phyloP scores from a whole-genome alignment of 2,888 invertebrate species.

The Chalcis sispes region DNA sequence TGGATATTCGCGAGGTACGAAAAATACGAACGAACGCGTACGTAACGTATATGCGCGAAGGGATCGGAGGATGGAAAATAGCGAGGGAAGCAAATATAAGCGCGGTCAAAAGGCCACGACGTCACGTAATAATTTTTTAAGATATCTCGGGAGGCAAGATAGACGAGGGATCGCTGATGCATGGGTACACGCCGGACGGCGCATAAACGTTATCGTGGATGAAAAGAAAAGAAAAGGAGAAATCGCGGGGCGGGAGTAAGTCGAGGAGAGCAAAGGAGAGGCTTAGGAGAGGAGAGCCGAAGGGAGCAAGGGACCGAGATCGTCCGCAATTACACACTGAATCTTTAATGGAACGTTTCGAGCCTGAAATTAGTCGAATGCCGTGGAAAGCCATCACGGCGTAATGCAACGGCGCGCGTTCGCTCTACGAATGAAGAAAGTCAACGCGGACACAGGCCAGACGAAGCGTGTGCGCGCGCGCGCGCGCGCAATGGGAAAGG shows the following conservation, averaged over 20 bases:
- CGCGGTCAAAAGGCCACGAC: too few species aligned
- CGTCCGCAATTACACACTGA: slow-evolving; percentile 76
- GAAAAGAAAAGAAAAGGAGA: slow-evolving; percentile 29
- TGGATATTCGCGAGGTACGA: too few species aligned
- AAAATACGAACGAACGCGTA: too few species aligned
- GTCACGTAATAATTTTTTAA: too few species aligned
- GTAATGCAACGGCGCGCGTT: slow-evolving; percentile 67
- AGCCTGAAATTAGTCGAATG: slow-evolving; percentile 74
- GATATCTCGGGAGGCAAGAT: too few species aligned
- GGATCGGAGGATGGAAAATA: too few species aligned
- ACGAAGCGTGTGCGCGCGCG: slow-evolving; percentile 48
- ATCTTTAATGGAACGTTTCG: slow-evolving; percentile 75
- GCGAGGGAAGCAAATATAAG: too few species aligned
- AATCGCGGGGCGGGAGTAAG: slow-evolving; percentile 4
- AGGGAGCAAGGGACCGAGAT: slow-evolving; percentile 64
- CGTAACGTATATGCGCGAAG: too few species aligned
- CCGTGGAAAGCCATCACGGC: slow-evolving; percentile 73
- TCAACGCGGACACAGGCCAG: background rate
- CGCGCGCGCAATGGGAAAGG: background rate
- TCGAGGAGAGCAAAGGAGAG: slow-evolving; percentile 9
- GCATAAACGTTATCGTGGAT: slow-evolving; percentile 57
- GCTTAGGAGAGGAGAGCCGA: background rate
- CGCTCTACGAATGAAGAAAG: slow-evolving; percentile 22
- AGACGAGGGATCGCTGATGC: too few species aligned
- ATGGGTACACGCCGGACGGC: too few species aligned